phyloP scores from a whole-genome alignment of 2,797 vertebrate genomes.

The Enteromius paludinosus region DNA sequence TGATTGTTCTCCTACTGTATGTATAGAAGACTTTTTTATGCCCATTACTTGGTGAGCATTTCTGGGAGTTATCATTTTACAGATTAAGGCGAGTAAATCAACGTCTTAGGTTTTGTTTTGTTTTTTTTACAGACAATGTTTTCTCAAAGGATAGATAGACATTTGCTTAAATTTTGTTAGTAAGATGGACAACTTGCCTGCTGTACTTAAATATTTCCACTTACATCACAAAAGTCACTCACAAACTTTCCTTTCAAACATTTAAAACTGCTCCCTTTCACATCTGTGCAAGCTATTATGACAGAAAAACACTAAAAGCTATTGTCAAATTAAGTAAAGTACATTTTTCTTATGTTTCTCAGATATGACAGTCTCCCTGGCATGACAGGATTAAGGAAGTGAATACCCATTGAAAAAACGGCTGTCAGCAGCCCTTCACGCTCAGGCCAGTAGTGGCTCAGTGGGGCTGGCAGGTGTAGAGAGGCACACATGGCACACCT shows the following conservation, averaged over 20 bases:
- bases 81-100: neutral
- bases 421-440: constrained; percentile 49
- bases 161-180: constrained; percentile 12
- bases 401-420: constrained; percentile 43
- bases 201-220: neutral
- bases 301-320: neutral
- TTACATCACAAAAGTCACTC: neutral
- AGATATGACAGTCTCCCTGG: neutral
- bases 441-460: constrained; percentile 51
- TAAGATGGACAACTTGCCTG: neutral
- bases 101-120: neutral
- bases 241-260: neutral
- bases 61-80: neutral
- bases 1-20: neutral
- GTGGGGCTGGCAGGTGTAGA: constrained; percentile 58
- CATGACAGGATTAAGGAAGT: constrained; percentile 31
- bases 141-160: neutral
- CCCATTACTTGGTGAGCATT: neutral
- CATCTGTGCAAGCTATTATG: neutral
- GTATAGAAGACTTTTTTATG: neutral
- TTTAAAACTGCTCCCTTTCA: neutral
- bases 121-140: neutral
- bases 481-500: constrained; percentile 75
- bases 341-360: neutral
- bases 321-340: neutral